Base-by-base conservation (phyloP, 2,113 vertebrate genomes). In the Pica pica region DNA sequence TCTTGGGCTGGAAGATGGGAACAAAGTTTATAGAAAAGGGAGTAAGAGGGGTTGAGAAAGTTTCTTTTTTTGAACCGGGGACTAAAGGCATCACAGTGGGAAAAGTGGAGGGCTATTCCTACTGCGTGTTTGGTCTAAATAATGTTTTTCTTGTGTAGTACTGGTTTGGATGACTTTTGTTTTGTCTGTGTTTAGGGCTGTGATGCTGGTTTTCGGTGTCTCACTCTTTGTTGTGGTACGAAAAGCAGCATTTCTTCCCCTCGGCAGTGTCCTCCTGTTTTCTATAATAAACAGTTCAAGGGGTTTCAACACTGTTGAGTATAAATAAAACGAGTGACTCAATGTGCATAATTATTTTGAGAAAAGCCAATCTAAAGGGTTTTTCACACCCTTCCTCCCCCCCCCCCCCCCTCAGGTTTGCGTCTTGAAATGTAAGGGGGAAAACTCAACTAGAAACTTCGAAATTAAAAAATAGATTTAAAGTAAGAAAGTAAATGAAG, bases 131-230 rank as follows among this genome's bases (percentile, higher is more conserved):
- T 94, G 83, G 82, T 83, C 83, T 65, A 39, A 87, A 78, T 49
- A 49, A 39, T 90, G 86, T 74, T 93, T 84, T 65, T 59, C 70
- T 90, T 78, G 49, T 57, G 1, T 77, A 59, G 81, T 56, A 28
- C 83, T 91, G 83, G 24, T 87, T 95, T 90, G 71, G 85, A 42
- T 65, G 83, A 96, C 85, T 94, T 94, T 95, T 90, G 93, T 97
- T 97, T 95, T 95, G 92, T 90, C 94, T 71, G 28, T 57, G 18
- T 78, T 77, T 80, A 80, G 83, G 88, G 79, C 68, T 83, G 81
- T 82, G 87, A 75, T 94, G 87, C 59, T 61, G n/a, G 61, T 74
- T 90, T 91, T 47, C 52, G 17, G 68, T 61, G 82, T 83, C 81
- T 92, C 85, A 39, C 5, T 15, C 96, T 97, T 85, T 94, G 82